These are phyloP conservation scores for Halesus radiatus DNA, from an alignment of 1,140 invertebrate species.

Conservation along the genomic window DNA sequence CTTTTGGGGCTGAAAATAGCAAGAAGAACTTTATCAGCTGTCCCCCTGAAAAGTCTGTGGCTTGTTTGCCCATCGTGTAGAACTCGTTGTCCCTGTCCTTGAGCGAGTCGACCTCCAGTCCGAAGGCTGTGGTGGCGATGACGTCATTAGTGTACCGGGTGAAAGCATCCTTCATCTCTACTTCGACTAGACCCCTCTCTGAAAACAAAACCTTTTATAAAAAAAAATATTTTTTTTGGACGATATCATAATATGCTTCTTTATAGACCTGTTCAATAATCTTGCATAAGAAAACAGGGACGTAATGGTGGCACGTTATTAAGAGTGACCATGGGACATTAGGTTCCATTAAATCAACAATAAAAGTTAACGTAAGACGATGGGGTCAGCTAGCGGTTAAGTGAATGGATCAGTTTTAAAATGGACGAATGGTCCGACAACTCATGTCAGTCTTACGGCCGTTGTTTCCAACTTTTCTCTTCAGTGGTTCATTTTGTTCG, in stretches of 20 bases:
- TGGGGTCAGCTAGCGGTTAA: background rate
- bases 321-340: background rate
- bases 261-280: background rate
- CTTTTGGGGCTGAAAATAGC: background rate
- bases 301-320: background rate
- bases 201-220: background rate
- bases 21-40: slow-evolving; percentile 3
- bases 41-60: slow-evolving; percentile 53
- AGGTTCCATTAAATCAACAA: background rate
- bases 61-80: slow-evolving; percentile 51
- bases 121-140: slow-evolving; percentile 65
- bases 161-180: slow-evolving; percentile 63
- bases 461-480: no score
- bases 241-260: no score
- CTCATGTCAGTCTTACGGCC: no score
- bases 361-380: background rate
- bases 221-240: no score
- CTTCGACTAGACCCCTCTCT: slow-evolving; percentile 18
- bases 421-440: no score
- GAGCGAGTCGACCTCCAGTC: slow-evolving; percentile 59
- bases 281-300: background rate
- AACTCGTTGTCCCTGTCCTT: slow-evolving; percentile 46
- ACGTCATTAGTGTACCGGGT: slow-evolving; percentile 65
- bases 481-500: no score
- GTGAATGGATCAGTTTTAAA: no score